A percentile compares a stretch with the other conserved stretches of the same genome.
Evolutionary conservation across 2,113 vertebrate species (phyloP).

Genomic region (Indicator maculatus): DNA sequence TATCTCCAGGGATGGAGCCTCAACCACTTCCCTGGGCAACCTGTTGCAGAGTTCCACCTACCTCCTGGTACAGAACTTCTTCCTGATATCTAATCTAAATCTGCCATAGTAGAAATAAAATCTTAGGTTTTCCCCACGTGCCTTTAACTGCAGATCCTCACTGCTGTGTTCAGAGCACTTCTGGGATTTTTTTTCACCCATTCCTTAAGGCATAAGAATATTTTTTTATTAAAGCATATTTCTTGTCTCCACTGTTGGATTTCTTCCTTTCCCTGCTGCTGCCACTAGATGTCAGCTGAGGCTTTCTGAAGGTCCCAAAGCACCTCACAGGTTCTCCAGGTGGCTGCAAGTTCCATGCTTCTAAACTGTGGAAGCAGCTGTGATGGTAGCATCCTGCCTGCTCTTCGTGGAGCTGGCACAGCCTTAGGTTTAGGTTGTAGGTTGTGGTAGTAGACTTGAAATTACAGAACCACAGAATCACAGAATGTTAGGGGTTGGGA

Average conservation of each 20-base stretch:
- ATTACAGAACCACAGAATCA: not conserved
- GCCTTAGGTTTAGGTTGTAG: not conserved
- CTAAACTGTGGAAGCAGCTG: not conserved
- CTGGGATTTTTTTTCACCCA: not conserved
- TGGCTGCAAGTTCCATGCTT: not conserved
- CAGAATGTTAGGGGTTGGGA: no score
- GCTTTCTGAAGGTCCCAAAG: not conserved
- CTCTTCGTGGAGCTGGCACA: not conserved
- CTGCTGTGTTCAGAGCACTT: not conserved
- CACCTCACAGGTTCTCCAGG: not conserved
- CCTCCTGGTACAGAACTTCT: no score
- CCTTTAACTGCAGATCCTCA: not conserved
- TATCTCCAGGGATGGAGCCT: no score
- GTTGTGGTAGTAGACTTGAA: not conserved
- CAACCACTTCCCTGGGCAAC: no score
- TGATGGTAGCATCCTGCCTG: not conserved
- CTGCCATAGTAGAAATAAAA: not conserved
- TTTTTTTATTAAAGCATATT: not conserved
- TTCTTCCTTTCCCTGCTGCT: not conserved
- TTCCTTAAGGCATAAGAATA: not conserved
- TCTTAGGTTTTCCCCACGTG: not conserved
- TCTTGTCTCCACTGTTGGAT: not conserved
- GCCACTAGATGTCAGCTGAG: conserved; percentile 71
- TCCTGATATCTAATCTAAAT: no score
- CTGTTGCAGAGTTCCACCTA: no score